phyloP scores from a whole-genome alignment of 2,888 invertebrate genomes.

The Pterostichus niger region DNA sequence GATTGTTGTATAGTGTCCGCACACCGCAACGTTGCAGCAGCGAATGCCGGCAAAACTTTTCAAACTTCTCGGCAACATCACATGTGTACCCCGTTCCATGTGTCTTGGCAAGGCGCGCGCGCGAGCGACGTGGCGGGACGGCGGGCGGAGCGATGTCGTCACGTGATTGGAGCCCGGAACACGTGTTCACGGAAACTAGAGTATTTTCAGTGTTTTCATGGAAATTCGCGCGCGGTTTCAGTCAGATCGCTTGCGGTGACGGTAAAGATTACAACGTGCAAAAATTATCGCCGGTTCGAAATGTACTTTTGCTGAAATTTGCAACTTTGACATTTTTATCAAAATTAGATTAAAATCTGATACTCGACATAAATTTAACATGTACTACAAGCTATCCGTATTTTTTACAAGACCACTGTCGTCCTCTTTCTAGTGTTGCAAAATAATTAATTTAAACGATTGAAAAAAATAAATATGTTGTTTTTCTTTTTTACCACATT shows the following conservation, averaged over 20 bases:
- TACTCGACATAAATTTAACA: neutral
- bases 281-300: neutral
- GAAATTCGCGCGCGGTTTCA: slow-evolving; percentile 37
- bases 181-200: slow-evolving; percentile 59
- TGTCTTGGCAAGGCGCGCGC: slow-evolving; percentile 60
- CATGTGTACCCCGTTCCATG: slow-evolving; percentile 62
- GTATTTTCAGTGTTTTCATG: slow-evolving; percentile 62
- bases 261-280: neutral
- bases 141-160: neutral
- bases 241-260: neutral
- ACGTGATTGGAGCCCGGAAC: slow-evolving; percentile 49
- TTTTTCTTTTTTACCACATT: too few species aligned
- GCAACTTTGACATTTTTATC: neutral
- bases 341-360: neutral
- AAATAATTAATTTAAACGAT: too few species aligned
- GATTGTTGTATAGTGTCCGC: slow-evolving; percentile 59
- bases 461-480: too few species aligned
- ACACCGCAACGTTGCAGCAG: slow-evolving; percentile 61
- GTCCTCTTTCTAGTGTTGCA: too few species aligned
- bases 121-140: neutral
- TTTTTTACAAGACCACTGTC: too few species aligned
- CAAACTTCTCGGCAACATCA: slow-evolving; percentile 64
- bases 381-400: too few species aligned
- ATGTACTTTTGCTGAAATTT: neutral
- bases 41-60: slow-evolving; percentile 66